Percentiles rank a stretch among this genome's conserved stretches.
phyloP scores from a whole-genome alignment of 2,888 invertebrate species.

The Drosophila siamana region DNA sequence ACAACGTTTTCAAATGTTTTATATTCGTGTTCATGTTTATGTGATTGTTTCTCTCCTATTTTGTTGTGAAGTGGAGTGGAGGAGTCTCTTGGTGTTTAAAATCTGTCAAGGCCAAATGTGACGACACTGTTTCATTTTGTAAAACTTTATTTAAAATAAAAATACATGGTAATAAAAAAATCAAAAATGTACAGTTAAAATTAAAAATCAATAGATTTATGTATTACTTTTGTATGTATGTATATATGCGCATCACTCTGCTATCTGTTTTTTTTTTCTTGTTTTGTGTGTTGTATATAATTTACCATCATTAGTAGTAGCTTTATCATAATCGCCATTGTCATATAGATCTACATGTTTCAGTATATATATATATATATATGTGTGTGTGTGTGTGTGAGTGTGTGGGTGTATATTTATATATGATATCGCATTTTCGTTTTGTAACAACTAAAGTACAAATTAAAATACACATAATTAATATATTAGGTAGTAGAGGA shows the following conservation, averaged over 20 bases:
- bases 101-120: slow-evolving; percentile 48
- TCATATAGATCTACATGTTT: slow-evolving; percentile 50
- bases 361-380: slow-evolving; percentile 45
- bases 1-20: slow-evolving; percentile 44
- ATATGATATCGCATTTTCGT: slow-evolving; percentile 62
- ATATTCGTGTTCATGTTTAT: slow-evolving; percentile 8
- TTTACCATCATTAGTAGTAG: slow-evolving; percentile 39
- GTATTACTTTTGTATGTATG: slow-evolving; percentile 57
- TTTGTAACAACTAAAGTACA: slow-evolving; percentile 72
- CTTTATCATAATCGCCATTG: slow-evolving; percentile 45
- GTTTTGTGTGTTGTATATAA: slow-evolving; percentile 28
- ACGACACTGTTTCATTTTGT: slow-evolving; percentile 61
- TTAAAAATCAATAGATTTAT: slow-evolving; percentile 75
- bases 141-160: slow-evolving; percentile 79
- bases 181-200: slow-evolving; percentile 76
- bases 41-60: background rate
- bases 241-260: slow-evolving; percentile 59
- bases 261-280: slow-evolving; percentile 8
- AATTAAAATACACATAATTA: slow-evolving; percentile 68
- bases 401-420: slow-evolving; percentile 52
- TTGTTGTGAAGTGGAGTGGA: slow-evolving; percentile 13
- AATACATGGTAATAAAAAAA: slow-evolving; percentile 77
- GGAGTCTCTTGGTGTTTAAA: slow-evolving; percentile 23
- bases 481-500: slow-evolving; percentile 63
- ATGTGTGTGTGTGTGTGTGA: slow-evolving; percentile 34